phyloP scores from a whole-genome alignment of 1,140 invertebrate genomes.

The Papilio machaon region DNA sequence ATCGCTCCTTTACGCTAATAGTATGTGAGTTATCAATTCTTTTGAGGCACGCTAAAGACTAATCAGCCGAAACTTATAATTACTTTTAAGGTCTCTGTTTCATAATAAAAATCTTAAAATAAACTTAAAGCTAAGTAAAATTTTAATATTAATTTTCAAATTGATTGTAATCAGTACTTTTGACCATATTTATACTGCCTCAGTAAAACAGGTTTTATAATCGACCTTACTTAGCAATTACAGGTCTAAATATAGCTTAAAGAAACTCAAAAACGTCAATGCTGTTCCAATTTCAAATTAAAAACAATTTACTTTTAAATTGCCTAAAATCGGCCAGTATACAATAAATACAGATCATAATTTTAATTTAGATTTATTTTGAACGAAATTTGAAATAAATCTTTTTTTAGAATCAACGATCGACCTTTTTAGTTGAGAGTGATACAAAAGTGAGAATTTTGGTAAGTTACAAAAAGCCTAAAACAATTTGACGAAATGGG shows the following conservation, averaged over 20 bases:
- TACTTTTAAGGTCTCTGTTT: neutral
- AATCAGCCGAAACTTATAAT: neutral
- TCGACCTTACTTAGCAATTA: conserved; percentile 5
- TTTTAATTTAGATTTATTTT: neutral
- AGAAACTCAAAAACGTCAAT: neutral
- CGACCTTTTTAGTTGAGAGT: neutral
- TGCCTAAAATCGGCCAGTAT: neutral
- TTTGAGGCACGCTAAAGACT: neutral
- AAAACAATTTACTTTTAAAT: neutral
- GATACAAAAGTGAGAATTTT: neutral
- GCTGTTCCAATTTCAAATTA: neutral
- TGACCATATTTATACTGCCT: neutral
- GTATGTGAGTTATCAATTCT: neutral
- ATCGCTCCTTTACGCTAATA: neutral
- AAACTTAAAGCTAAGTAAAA: neutral
- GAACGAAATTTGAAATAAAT: neutral
- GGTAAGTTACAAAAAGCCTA: neutral
- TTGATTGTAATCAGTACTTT: neutral
- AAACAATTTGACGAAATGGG: neutral
- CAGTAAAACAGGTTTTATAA: neutral
- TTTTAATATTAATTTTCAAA: neutral
- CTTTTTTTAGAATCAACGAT: neutral
- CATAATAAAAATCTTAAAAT: neutral
- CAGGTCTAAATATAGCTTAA: neutral
- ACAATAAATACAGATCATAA: neutral